phyloP scores from a whole-genome alignment of 2,888 invertebrate genomes.

The Cinara cedri region DNA sequence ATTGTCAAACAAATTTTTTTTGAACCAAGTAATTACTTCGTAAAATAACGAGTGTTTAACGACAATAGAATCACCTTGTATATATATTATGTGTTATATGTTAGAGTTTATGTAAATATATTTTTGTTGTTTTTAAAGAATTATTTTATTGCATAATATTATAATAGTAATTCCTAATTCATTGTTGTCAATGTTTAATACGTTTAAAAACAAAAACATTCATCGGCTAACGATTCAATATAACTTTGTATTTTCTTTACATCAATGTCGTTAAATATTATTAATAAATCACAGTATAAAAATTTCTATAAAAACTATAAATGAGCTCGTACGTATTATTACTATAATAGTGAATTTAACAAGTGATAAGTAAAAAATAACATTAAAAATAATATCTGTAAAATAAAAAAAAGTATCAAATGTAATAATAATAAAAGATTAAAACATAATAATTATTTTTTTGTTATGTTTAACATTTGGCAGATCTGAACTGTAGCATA shows the following conservation, averaged over 20 bases:
- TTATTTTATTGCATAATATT: too few species aligned
- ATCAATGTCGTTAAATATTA: neutral
- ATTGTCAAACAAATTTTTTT: too few species aligned
- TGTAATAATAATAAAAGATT: constrained; percentile 21
- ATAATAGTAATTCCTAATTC: too few species aligned
- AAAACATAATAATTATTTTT: constrained; percentile 13
- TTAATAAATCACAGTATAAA: constrained; percentile 27
- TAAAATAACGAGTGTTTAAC: too few species aligned
- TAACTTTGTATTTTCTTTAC: neutral
- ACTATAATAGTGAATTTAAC: constrained; percentile 25
- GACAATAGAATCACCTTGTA: too few species aligned
- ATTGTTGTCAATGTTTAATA: too few species aligned
- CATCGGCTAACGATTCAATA: neutral
- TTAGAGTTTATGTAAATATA: too few species aligned
- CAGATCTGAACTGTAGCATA: constrained; percentile 33
- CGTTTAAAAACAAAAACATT: neutral
- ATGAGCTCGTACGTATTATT: neutral
- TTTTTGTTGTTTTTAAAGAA: too few species aligned
- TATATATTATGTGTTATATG: too few species aligned
- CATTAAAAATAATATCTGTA: constrained; percentile 6
- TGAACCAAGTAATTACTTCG: too few species aligned
- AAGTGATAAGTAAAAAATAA: neutral
- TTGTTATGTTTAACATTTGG: constrained; percentile 36
- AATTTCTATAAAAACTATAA: constrained; percentile 12
- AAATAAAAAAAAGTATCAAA: constrained; percentile 11